Evolutionary conservation across 2,797 vertebrate species (phyloP), one percentile per base, ranked within the genome.

Genomic region (Chrosomus eos): DNA sequence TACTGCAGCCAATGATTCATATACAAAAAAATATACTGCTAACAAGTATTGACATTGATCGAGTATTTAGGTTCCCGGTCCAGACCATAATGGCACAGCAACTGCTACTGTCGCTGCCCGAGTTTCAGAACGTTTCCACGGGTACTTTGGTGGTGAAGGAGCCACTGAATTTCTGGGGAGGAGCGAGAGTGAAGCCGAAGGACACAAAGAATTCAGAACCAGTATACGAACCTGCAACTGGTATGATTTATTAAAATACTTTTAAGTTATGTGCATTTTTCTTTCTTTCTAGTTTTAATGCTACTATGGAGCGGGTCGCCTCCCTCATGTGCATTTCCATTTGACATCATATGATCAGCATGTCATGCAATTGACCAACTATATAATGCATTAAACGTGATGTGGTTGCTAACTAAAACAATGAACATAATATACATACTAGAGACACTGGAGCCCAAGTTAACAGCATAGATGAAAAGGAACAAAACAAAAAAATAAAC

Each of bases 221-320:
- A 3, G 96, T 97, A 0, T 97, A 94, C 10, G 98, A 99, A 81
- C 98, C 97, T 0, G 96, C 97, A 14, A 98, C 98, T 8, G 98
- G 98, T 97, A 90, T 78, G 81, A 7, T 31, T 33, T 60, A n/a
- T 45, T 33, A 60, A 26, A 21, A 14, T 16, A 18, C 0, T 43
- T 76, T 62, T 10, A 45, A 19, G 11, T 70, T 38, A 23, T 1
- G 16, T 71, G 16, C 23, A 38, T 53, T 5, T 23, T 5, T 19
- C 18, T 36, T 21, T 23, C 23, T 3, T 0, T 7, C 2, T 38
- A 6, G 21, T 43, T 72, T 26, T 72, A 9, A 45, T 48, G 16
- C 23, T 14, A 43, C 19, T 16, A 43, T 45, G 38, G 23, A 16
- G 13, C 13, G 1, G 21, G 11, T 14, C 38, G 0, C 11, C 11